Percentiles rank a stretch among this genome's conserved stretches.
phyloP scores from a whole-genome alignment of 1,140 invertebrate genomes.

The Pseudachorutes palmiensis region DNA sequence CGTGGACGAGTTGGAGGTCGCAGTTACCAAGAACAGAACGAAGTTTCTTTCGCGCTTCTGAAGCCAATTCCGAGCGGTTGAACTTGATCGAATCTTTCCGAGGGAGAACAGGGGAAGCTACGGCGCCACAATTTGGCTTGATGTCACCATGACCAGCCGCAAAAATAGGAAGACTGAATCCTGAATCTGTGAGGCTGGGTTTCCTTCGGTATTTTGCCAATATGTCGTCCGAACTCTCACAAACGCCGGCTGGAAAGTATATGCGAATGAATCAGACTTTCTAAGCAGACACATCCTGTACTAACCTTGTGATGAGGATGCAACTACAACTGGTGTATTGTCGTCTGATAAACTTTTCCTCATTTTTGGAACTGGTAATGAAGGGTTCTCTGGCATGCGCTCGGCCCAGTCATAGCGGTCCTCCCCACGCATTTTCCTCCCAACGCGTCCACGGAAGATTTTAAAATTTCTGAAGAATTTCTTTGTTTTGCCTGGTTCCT shows the following conservation, averaged over 20 bases:
- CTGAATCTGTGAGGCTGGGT: slow-evolving; percentile 47
- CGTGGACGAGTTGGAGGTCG: slow-evolving; percentile 48
- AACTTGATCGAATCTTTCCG: slow-evolving; percentile 33
- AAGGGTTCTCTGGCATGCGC: slow-evolving; percentile 22
- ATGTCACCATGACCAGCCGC: not conserved
- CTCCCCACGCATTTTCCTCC: slow-evolving; percentile 47
- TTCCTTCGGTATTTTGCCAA: slow-evolving; percentile 88
- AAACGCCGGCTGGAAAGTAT: slow-evolving; percentile 9
- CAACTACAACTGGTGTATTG: slow-evolving; percentile 16
- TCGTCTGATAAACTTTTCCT: slow-evolving; percentile 50
- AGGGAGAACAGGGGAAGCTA: slow-evolving; percentile 7
- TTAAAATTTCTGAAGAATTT: slow-evolving; percentile 62
- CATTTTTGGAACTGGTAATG: slow-evolving; percentile 40
- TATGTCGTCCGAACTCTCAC: slow-evolving; percentile 80
- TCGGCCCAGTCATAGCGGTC: slow-evolving; percentile 34
- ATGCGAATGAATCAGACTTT: slow-evolving; percentile 9
- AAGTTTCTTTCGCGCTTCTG: slow-evolving; percentile 75
- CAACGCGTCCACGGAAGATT: slow-evolving; percentile 56
- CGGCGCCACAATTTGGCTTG: not conserved
- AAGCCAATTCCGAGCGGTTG: slow-evolving; percentile 28
- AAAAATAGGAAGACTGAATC: slow-evolving; percentile 19
- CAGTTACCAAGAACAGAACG: slow-evolving; percentile 79
- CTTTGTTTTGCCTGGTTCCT: slow-evolving; percentile 52
- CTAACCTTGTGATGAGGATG: not conserved
- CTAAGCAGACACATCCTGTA: not conserved